Base-by-base conservation (phyloP, 2,113 vertebrate species). In the Pelecanus crispus region DNA sequence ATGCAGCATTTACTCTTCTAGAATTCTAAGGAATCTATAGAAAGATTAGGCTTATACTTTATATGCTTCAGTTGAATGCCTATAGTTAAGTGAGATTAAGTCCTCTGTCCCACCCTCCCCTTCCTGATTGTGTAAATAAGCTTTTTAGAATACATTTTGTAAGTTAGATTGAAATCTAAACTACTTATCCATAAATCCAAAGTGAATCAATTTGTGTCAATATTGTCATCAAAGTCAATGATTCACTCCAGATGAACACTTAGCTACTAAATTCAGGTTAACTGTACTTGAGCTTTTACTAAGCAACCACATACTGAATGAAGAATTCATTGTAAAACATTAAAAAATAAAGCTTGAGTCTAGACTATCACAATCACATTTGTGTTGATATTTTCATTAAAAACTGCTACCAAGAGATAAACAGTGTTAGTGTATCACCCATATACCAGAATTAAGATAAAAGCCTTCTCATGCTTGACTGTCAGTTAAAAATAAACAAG, bases 361-460 rank as follows among this genome's bases (percentile, higher is more conserved):
- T 44, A 88, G 18, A 34, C 25, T 80, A 32, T 52, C 7, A 31
- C 11, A 77, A 29, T 61, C 17, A 58, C 1, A 70, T 58, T 93
- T 85, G 5, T 75, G 25, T 50, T 73, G 22, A 56, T 36, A 45
- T 29, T 61, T 90, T 52, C 20, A 38, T 14, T 80, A 22, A 72
- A 66, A 49, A 5, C 3, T 61, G 2, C 8, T 85, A 29, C 24
- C 13, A 36, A 45, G 15, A 77, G 16, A 40, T 70, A 62, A 80
- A 65, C 2, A 0, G 0, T 49, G 6, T 50, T 34, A 55, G 2
- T 21, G 7, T 36, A 42, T 53, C 26, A 67, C 15, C 12, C 17
- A 18, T 38, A 53, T 8, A 81, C 10, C 7, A 40, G 31, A 85
- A 68, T 45, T 67, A 70, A 92, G 81, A 86, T 74, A 32, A 74